A percentile compares a stretch with the other conserved stretches of the same genome.
These are phyloP conservation scores for Syrrhaptes paradoxus DNA, from an alignment of 2,113 vertebrate species.

Conservation along the genomic window DNA sequence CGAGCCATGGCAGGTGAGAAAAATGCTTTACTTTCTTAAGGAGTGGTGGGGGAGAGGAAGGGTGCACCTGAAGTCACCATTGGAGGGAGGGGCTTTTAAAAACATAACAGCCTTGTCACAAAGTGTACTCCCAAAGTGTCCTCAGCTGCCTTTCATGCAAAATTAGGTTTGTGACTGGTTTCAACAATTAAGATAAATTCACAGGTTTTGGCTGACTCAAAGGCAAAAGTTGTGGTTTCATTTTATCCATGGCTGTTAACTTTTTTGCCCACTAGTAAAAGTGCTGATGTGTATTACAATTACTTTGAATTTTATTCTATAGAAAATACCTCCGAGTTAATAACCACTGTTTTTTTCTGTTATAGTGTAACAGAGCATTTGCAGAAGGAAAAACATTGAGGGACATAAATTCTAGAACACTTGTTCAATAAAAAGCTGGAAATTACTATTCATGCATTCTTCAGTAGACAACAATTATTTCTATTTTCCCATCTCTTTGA, in stretches of 20 bases:
- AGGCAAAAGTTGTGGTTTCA: background rate
- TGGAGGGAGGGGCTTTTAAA: background rate
- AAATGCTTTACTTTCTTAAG: background rate
- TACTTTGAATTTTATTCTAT: background rate
- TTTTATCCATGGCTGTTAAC: background rate
- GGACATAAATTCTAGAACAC: background rate
- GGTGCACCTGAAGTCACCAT: fast-evolving
- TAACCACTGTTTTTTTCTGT: background rate
- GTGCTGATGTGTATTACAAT: background rate
- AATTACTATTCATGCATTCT: background rate
- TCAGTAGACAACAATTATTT: too few species aligned
- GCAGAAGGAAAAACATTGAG: background rate
- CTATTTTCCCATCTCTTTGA: background rate
- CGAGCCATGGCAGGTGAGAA: constrained; percentile 95
- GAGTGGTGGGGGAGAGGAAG: background rate
- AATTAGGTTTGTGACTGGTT: background rate
- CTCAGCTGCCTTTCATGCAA: background rate
- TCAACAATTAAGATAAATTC: background rate
- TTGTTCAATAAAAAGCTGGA: background rate
- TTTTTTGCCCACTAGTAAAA: background rate
- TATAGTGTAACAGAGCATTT: background rate
- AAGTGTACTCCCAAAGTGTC: background rate
- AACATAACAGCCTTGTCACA: background rate
- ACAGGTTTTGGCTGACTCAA: background rate
- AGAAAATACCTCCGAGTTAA: background rate